phyloP scores from a whole-genome alignment of 2,888 invertebrate genomes.

The Aspidapion aeneum region DNA sequence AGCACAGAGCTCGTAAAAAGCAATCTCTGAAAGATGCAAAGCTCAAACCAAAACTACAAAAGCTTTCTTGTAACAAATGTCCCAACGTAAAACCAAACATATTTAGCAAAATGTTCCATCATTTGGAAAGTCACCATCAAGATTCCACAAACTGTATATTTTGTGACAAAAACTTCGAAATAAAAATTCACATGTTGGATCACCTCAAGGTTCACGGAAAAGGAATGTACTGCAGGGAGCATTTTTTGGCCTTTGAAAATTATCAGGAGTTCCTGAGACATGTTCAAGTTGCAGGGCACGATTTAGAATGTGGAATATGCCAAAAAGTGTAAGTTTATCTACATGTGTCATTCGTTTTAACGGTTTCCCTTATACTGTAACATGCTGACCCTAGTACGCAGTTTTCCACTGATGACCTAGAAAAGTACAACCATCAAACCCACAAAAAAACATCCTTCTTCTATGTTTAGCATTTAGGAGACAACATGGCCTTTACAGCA shows the following conservation, averaged over 20 bases:
- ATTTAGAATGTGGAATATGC: not conserved
- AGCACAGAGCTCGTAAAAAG: not conserved
- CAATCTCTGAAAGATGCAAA: not conserved
- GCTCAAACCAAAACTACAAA: not conserved
- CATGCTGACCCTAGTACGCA: too few relatives aligned
- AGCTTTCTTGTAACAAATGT: not conserved
- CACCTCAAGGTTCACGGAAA: not conserved
- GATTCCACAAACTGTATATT: not conserved
- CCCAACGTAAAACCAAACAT: not conserved
- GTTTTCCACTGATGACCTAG: too few relatives aligned
- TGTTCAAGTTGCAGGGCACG: not conserved
- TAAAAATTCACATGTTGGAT: not conserved
- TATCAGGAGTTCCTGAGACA: not conserved
- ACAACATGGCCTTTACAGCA: too few relatives aligned
- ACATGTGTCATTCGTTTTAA: too few relatives aligned
- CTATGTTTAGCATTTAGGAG: too few relatives aligned
- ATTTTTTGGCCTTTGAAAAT: not conserved
- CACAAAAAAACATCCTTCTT: too few relatives aligned
- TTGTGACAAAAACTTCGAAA: not conserved
- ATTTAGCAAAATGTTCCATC: not conserved
- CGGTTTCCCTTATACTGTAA: too few relatives aligned
- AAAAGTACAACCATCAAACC: too few relatives aligned
- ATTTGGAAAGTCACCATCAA: not conserved
- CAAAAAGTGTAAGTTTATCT: not conserved
- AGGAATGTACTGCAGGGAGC: not conserved